A percentile compares a stretch with the other conserved stretches of the same genome.
Conservation (phyloP, 2,113 vertebrate species). For the Tinamus guttatus region DNA sequence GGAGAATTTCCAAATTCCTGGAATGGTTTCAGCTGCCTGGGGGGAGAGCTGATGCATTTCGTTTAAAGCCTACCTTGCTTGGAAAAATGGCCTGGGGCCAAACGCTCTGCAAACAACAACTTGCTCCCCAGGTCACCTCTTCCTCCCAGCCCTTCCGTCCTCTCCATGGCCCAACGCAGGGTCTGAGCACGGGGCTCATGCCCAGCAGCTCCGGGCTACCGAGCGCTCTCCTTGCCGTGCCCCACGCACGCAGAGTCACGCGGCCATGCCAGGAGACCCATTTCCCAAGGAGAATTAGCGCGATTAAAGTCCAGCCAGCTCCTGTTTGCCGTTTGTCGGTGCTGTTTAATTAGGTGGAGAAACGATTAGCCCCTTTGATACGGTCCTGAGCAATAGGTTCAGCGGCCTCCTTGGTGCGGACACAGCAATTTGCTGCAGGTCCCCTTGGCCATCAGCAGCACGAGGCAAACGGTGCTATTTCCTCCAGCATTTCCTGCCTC, state of each 20-base stretch:
- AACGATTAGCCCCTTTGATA: not conserved
- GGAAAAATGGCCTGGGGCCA: not conserved
- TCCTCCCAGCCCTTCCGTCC: not conserved
- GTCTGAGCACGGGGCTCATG: not conserved
- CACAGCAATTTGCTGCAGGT: not conserved
- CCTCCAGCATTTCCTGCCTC: no score
- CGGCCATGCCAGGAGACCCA: not conserved
- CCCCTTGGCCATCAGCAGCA: rapidly evolving
- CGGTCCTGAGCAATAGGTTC: not conserved
- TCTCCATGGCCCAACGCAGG: not conserved
- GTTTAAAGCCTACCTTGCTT: not conserved
- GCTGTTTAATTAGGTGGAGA: conserved; percentile 25
- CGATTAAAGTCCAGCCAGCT: not conserved
- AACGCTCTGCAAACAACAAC: not conserved
- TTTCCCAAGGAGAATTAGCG: conserved; percentile 6
- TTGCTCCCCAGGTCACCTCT: rapidly evolving
- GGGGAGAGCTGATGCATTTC: not conserved
- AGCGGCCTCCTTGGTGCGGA: not conserved
- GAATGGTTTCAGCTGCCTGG: not conserved
- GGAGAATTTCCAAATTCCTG: not conserved
- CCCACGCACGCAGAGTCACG: not conserved
- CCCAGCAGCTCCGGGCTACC: not conserved
- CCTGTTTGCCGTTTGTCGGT: conserved; percentile 3
- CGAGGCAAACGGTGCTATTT: not conserved
- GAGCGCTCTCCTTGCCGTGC: no score